Percentiles rank a stretch among this genome's conserved stretches.
These are phyloP conservation scores for Papilio helenus DNA, from an alignment of 1,140 invertebrate genomes.

Conservation along the genomic window DNA sequence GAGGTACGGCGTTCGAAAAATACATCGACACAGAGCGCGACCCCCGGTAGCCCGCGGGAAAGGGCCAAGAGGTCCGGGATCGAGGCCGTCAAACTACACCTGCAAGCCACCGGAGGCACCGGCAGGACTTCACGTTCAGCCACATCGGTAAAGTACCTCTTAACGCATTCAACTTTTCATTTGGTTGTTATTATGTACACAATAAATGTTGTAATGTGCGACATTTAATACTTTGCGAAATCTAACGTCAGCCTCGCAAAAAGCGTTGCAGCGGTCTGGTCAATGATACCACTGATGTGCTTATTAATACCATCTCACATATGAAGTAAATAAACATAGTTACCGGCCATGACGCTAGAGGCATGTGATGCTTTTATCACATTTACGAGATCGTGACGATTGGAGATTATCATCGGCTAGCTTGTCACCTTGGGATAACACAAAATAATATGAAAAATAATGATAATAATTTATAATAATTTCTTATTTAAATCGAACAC, in stretches of 20 bases:
- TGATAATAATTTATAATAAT: slow-evolving; percentile 49
- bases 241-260: not conserved
- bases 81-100: slow-evolving; percentile 75
- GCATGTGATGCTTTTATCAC: slow-evolving; percentile 73
- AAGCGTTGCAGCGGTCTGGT: slow-evolving; percentile 12
- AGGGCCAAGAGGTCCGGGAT: slow-evolving; percentile 69
- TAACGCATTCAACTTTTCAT: not conserved
- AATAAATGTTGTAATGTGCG: slow-evolving; percentile 23
- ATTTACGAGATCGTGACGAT: slow-evolving; percentile 66
- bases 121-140: slow-evolving; percentile 75
- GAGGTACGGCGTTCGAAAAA: slow-evolving; percentile 49
- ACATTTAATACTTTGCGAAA: not conserved
- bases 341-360: slow-evolving; percentile 54
- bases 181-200: slow-evolving; percentile 10
- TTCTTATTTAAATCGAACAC: slow-evolving; percentile 40
- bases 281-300: slow-evolving; percentile 38
- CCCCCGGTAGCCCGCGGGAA: slow-evolving; percentile 37
- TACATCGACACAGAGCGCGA: slow-evolving; percentile 44
- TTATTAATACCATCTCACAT: slow-evolving; percentile 45
- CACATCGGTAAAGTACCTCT: slow-evolving; percentile 60
- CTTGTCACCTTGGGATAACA: slow-evolving; percentile 59
- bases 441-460: slow-evolving; percentile 51
- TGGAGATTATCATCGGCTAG: slow-evolving; percentile 61
- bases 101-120: slow-evolving; percentile 65
- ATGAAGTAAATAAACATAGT: slow-evolving; percentile 47